Conservation (phyloP, 2,797 vertebrate species). For the Chaetodon trifasciatus region DNA sequence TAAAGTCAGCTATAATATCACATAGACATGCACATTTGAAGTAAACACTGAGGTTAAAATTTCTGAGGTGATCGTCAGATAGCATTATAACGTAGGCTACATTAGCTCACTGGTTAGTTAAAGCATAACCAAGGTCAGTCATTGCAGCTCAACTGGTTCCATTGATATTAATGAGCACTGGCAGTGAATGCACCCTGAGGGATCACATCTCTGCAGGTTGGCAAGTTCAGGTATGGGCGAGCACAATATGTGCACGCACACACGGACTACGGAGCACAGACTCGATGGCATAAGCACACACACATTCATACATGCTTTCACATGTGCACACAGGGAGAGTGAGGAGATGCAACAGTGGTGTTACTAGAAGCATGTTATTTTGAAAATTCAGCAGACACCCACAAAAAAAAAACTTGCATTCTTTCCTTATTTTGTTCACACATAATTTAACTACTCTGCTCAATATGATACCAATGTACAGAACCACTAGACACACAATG, state of each 20-base stretch:
- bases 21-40: background rate
- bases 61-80: background rate
- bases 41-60: background rate
- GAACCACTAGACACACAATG: background rate
- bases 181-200: slow-evolving; percentile 67
- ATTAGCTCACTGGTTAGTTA: slow-evolving; percentile 34
- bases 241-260: slow-evolving; percentile 34
- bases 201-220: slow-evolving; percentile 70
- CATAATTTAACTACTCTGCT: background rate
- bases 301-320: background rate
- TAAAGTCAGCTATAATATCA: background rate
- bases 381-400: background rate
- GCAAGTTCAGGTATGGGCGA: slow-evolving; percentile 58
- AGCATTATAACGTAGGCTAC: background rate
- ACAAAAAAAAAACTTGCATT: background rate
- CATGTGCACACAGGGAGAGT: background rate
- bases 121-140: slow-evolving; percentile 65
- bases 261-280: slow-evolving; percentile 6
- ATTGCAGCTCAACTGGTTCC: slow-evolving; percentile 62
- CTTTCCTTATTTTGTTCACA: background rate
- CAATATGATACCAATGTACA: background rate
- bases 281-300: slow-evolving; percentile 3
- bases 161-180: slow-evolving; percentile 69
- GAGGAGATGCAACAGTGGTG: background rate
- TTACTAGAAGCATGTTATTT: background rate